Evolutionary conservation across 2,113 vertebrate species (phyloP).

Genomic region (Percina caprodes): DNA sequence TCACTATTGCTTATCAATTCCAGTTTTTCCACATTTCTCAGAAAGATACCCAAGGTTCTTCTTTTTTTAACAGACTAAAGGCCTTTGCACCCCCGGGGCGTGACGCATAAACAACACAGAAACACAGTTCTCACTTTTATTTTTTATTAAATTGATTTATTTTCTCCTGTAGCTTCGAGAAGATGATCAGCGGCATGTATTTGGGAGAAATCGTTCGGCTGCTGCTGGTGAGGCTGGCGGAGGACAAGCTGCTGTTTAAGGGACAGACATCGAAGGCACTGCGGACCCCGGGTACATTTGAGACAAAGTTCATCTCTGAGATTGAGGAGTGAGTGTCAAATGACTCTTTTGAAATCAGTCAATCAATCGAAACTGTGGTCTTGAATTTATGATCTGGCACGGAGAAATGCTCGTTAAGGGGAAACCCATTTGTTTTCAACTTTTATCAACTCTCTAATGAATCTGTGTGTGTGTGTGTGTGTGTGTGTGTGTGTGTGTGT

Average conservation of each 20-base stretch:
- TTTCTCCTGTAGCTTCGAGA: conserved; percentile 87
- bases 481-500: too few species aligned
- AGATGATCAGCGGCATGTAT: conserved; percentile 89
- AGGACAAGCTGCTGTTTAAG: conserved; percentile 78
- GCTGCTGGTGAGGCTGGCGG: conserved; percentile 77
- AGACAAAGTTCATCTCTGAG: conserved; percentile 81
- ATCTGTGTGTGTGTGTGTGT: too few species aligned
- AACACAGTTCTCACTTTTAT: too few species aligned
- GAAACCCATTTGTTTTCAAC: neutral
- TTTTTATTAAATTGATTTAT: too few species aligned
- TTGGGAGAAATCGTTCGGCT: conserved; percentile 87
- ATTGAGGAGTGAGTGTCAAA: conserved; percentile 87
- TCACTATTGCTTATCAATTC: too few species aligned
- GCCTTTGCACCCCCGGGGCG: too few species aligned
- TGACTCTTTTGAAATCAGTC: neutral
- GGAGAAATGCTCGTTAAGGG: neutral
- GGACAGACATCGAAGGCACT: conserved; percentile 62
- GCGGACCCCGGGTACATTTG: conserved; percentile 60
- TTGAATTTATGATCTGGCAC: neutral
- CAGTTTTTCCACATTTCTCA: too few species aligned
- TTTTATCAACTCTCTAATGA: neutral
- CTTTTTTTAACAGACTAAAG: too few species aligned
- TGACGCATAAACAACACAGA: too few species aligned
- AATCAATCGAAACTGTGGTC: too few species aligned
- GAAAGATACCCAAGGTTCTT: too few species aligned